Conservation (phyloP, 2,113 vertebrate genomes). For the Edolisoma coerulescens region DNA sequence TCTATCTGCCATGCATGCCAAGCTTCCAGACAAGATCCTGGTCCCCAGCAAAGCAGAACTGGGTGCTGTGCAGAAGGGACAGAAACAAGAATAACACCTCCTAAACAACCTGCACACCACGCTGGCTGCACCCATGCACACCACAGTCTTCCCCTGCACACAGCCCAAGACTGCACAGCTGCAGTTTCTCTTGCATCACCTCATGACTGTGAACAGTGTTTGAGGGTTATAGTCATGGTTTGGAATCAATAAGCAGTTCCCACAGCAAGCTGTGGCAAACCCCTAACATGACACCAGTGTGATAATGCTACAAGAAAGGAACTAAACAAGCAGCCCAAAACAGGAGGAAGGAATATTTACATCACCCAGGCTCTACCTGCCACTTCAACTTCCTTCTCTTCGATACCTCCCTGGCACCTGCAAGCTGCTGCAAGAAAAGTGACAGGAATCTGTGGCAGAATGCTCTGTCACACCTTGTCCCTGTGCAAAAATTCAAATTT, state of each 20-base stretch:
- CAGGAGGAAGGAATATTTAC: not conserved
- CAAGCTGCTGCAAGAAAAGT: not conserved
- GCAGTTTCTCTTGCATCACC: not conserved
- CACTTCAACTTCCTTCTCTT: not conserved
- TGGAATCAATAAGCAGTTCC: not conserved
- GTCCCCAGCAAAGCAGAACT: not conserved
- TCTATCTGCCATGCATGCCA: not conserved
- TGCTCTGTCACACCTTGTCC: not conserved
- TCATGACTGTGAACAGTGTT: not conserved
- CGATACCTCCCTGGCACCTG: fast-evolving
- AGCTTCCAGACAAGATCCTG: not conserved
- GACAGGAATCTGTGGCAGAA: not conserved
- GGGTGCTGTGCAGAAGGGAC: not conserved
- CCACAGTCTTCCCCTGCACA: not conserved
- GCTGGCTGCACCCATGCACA: not conserved
- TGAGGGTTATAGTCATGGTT: not conserved
- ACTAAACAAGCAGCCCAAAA: not conserved
- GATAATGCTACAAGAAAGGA: not conserved
- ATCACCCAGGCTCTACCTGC: not conserved
- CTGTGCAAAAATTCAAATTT: not conserved
- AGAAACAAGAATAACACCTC: not conserved
- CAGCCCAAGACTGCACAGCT: not conserved
- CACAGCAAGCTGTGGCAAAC: not conserved
- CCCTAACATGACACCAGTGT: not conserved
- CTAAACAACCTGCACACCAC: not conserved